Evolutionary conservation across 2,113 vertebrate genomes (phyloP).

Genomic region (Microcebus ravelobensis): DNA sequence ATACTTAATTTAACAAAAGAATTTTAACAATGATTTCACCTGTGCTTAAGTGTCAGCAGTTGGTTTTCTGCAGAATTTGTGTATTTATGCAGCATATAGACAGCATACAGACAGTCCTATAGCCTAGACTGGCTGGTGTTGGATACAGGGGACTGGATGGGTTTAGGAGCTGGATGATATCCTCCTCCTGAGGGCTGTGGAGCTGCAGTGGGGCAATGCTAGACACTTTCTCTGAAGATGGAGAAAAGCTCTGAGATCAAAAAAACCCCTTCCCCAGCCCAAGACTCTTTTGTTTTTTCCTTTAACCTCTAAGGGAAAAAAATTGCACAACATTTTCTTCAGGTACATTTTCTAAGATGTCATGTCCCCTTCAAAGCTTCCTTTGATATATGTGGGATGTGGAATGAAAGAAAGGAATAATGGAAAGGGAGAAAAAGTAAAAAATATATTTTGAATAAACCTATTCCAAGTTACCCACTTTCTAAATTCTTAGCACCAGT

Average conservation of each 20-base stretch:
- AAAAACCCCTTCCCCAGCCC: background rate
- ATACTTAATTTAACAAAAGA: background rate
- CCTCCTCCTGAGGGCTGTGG: background rate
- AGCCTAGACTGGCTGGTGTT: background rate
- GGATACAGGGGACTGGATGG: background rate
- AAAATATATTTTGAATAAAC: background rate
- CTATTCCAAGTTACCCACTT: background rate
- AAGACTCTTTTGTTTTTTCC: no score
- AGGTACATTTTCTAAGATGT: slow-evolving; percentile 2
- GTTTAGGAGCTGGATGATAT: background rate
- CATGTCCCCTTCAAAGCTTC: background rate
- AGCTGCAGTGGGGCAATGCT: background rate
- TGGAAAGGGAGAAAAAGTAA: background rate
- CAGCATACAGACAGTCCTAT: background rate
- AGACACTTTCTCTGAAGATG: slow-evolving; percentile 1
- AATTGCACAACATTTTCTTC: background rate
- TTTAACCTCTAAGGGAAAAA: background rate
- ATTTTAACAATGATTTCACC: background rate
- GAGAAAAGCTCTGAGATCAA: background rate
- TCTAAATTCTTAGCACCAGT: background rate
- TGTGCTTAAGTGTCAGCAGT: background rate
- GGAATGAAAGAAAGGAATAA: background rate
- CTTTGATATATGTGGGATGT: background rate
- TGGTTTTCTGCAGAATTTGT: background rate
- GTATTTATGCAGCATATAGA: background rate